These are phyloP conservation scores for Diabrotica virgifera DNA, from an alignment of 1,140 invertebrate species.

Conservation along the genomic window DNA sequence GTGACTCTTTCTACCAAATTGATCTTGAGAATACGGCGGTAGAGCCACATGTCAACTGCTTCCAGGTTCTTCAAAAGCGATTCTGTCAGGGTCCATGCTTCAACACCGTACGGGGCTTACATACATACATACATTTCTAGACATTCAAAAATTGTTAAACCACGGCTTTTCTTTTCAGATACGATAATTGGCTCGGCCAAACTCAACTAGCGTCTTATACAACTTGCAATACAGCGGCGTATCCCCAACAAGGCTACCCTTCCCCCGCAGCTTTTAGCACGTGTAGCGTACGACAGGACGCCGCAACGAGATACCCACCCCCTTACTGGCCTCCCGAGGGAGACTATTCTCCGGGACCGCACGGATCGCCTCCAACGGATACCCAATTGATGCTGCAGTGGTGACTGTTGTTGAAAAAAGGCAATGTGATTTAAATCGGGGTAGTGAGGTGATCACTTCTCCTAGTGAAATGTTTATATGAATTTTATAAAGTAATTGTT, in stretches of 20 bases:
- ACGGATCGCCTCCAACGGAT: slow-evolving; percentile 40
- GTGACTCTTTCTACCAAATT: too few species aligned
- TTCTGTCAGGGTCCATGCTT: too few species aligned
- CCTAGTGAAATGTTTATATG: background rate
- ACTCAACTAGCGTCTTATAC: slow-evolving; percentile 42
- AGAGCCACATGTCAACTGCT: too few species aligned
- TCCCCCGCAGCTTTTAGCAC: slow-evolving; percentile 39
- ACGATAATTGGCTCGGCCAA: slow-evolving; percentile 46
- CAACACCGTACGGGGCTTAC: too few species aligned
- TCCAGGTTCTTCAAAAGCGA: too few species aligned
- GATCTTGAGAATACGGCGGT: too few species aligned
- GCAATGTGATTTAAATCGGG: background rate
- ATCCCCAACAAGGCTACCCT: slow-evolving; percentile 44
- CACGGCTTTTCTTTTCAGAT: slow-evolving; percentile 6
- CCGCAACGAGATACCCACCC: slow-evolving; percentile 38
- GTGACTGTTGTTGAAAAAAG: slow-evolving; percentile 32
- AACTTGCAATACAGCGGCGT: slow-evolving; percentile 39
- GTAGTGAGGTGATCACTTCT: background rate
- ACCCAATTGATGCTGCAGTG: slow-evolving; percentile 43
- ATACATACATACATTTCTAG: too few species aligned
- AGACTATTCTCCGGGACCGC: slow-evolving; percentile 39
- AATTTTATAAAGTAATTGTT: slow-evolving; percentile 8
- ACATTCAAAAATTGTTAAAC: too few species aligned
- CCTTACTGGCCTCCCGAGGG: slow-evolving; percentile 45
- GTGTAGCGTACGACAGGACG: slow-evolving; percentile 42